Conservation (phyloP, 2,113 vertebrate species). For the Hemiprocne comata region DNA sequence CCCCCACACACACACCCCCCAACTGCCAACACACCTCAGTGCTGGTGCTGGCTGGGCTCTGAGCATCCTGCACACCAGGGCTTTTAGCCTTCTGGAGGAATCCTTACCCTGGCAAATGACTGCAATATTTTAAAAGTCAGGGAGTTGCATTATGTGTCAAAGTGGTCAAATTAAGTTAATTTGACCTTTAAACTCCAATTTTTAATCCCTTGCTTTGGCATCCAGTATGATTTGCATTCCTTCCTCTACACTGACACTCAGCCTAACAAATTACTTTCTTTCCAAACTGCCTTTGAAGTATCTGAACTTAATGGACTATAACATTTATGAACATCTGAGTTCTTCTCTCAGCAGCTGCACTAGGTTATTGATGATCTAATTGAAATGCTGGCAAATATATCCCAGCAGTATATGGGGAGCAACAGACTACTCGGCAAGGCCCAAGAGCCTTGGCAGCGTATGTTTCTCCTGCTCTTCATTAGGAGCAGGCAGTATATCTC, state of each 20-base stretch:
- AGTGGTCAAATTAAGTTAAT: constrained; percentile 58
- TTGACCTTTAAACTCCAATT: constrained; percentile 64
- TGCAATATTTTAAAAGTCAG: not conserved
- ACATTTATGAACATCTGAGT: constrained; percentile 84
- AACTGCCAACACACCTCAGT: rapidly evolving
- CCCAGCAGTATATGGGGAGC: constrained; percentile 61
- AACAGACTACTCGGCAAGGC: constrained; percentile 45
- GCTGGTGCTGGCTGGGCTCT: not conserved
- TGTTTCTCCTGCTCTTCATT: constrained; percentile 44
- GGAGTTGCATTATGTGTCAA: constrained; percentile 15
- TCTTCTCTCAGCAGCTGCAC: constrained; percentile 87
- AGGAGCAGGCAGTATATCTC: constrained; percentile 25
- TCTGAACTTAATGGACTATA: constrained; percentile 78
- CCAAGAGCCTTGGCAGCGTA: constrained; percentile 46
- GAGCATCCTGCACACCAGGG: not conserved
- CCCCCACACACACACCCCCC: rapidly evolving
- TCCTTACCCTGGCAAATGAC: not conserved
- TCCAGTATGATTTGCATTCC: constrained; percentile 64
- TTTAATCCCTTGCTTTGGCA: constrained; percentile 58
- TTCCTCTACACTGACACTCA: constrained; percentile 45
- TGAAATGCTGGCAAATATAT: constrained; percentile 84
- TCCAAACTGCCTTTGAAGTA: constrained; percentile 76
- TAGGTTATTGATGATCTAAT: constrained; percentile 91
- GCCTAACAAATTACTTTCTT: constrained; percentile 75
- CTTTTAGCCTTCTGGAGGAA: not conserved